phyloP scores from a whole-genome alignment of 2,888 invertebrate genomes.

The Allolobophora icterica region DNA sequence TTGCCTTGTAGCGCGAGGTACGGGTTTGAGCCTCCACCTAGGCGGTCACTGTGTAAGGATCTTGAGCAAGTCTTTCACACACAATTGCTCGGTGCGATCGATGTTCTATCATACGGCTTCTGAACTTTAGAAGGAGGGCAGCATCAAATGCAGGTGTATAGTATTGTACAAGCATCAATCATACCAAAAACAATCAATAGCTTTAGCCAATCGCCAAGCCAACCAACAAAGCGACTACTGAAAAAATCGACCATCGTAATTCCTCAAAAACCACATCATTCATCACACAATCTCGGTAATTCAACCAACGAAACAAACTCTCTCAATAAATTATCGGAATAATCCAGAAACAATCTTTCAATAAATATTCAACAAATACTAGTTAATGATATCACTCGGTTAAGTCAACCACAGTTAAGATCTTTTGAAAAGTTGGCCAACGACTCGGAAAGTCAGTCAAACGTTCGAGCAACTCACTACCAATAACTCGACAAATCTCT shows the following conservation, averaged over 20 bases:
- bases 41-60: too few relatives aligned
- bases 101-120: too few relatives aligned
- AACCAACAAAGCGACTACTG: not conserved
- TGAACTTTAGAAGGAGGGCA: too few relatives aligned
- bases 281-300: not conserved
- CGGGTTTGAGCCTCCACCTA: too few relatives aligned
- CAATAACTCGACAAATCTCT: not conserved
- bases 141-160: too few relatives aligned
- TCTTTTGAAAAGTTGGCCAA: not conserved
- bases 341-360: slow-evolving; percentile 4
- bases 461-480: not conserved
- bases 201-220: too few relatives aligned
- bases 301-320: not conserved
- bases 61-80: too few relatives aligned
- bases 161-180: too few relatives aligned
- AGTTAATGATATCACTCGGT: not conserved
- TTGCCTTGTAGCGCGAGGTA: too few relatives aligned
- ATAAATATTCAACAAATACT: not conserved
- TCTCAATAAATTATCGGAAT: not conserved
- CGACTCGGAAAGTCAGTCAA: not conserved
- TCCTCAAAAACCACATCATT: not conserved
- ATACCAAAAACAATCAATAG: too few relatives aligned
- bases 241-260: not conserved
- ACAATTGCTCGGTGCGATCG: too few relatives aligned
- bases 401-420: not conserved